Evolutionary conservation across 1,140 invertebrate genomes (phyloP).

Genomic region (Ostrea denselamellosa): DNA sequence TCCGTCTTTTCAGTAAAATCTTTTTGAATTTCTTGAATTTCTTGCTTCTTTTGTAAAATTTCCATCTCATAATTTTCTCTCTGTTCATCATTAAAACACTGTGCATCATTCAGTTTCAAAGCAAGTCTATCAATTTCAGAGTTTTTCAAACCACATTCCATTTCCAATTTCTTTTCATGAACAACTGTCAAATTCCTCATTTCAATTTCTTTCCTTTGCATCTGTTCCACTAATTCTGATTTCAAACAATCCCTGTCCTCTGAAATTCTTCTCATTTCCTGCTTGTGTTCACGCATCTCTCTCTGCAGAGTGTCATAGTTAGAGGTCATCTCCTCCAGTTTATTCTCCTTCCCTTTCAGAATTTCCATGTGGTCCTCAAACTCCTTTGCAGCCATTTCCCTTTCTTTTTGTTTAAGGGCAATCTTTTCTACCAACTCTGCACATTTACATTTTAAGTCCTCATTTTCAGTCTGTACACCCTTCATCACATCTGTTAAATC

Average conservation of each 20-base stretch:
- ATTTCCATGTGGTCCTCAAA: background rate
- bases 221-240: background rate
- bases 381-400: background rate
- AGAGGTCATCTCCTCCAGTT: background rate
- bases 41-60: background rate
- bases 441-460: background rate
- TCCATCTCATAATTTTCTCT: background rate
- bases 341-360: background rate
- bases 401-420: background rate
- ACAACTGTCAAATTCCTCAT: background rate
- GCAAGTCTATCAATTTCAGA: background rate
- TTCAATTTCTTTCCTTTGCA: background rate
- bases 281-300: background rate
- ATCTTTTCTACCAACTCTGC: background rate
- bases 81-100: background rate
- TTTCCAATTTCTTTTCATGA: background rate
- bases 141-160: background rate
- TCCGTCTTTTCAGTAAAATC: background rate
- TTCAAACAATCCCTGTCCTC: background rate
- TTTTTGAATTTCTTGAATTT: background rate
- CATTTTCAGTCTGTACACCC: background rate
- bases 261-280: background rate
- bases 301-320: background rate
- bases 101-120: background rate
- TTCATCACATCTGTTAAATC: background rate